Percentiles rank a stretch among this genome's conserved stretches.
Evolutionary conservation across 2,113 vertebrate species (phyloP).

Genomic region (Perca schrenkii): DNA sequence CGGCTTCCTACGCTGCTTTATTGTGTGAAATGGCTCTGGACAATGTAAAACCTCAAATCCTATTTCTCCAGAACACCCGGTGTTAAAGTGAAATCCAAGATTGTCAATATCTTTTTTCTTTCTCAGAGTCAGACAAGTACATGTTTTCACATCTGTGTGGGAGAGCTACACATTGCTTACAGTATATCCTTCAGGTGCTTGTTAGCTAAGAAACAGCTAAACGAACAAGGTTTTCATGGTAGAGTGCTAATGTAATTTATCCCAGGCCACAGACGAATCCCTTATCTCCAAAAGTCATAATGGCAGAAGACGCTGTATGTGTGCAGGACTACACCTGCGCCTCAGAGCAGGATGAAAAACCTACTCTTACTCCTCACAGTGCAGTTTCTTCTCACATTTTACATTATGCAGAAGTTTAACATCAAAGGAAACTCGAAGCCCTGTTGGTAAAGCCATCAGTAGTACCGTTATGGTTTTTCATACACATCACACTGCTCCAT

Average conservation of each 20-base stretch:
- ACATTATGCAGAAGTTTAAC: slow-evolving; percentile 9
- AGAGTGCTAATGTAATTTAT: slow-evolving; percentile 70
- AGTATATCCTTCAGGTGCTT: slow-evolving; percentile 60
- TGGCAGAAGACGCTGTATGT: slow-evolving; percentile 46
- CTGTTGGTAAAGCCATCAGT: slow-evolving; percentile 35
- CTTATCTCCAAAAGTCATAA: slow-evolving; percentile 49
- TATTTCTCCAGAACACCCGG: slow-evolving; percentile 48
- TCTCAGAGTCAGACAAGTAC: slow-evolving; percentile 57
- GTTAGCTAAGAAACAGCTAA: slow-evolving; percentile 67
- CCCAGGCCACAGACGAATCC: slow-evolving; percentile 47
- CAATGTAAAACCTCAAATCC: slow-evolving; percentile 55
- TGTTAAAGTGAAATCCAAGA: slow-evolving; percentile 67
- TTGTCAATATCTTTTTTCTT: slow-evolving; percentile 58
- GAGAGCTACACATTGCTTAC: slow-evolving; percentile 43
- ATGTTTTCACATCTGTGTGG: slow-evolving; percentile 57
- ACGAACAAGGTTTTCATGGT: slow-evolving; percentile 50
- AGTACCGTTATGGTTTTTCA: slow-evolving; percentile 38
- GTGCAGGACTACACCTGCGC: slow-evolving; percentile 43
- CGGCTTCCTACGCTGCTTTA: slow-evolving; percentile 57
- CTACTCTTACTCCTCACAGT: not conserved
- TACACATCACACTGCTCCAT: slow-evolving; percentile 34
- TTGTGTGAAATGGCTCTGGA: slow-evolving; percentile 48
- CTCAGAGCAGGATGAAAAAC: slow-evolving; percentile 23
- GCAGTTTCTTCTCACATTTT: not conserved
- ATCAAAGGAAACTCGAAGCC: slow-evolving; percentile 12